These are phyloP conservation scores for Orthosia incerta DNA, from an alignment of 2,888 invertebrate genomes.

Conservation along the genomic window DNA sequence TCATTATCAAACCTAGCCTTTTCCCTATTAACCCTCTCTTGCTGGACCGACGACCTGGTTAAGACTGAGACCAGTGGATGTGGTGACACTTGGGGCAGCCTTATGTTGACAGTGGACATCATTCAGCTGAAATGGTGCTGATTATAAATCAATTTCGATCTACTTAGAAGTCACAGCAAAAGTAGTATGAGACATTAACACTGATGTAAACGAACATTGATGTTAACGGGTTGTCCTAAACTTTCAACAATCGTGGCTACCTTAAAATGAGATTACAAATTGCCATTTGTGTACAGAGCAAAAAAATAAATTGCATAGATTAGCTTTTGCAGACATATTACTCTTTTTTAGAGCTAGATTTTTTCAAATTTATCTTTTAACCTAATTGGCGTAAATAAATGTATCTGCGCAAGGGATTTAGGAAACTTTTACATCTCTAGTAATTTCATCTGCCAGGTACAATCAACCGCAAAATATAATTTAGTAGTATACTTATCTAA, in stretches of 20 bases:
- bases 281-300: slow-evolving; percentile 55
- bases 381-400: slow-evolving; percentile 48
- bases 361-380: slow-evolving; percentile 40
- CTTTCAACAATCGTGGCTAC: slow-evolving; percentile 15
- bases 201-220: not conserved
- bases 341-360: slow-evolving; percentile 21
- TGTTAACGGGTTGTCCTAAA: not conserved
- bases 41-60: too few species aligned
- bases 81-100: too few species aligned
- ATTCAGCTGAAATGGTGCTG: too few species aligned
- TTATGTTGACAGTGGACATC: too few species aligned
- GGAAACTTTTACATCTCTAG: slow-evolving; percentile 18
- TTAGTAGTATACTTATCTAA: slow-evolving; percentile 1
- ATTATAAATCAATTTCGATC: not conserved
- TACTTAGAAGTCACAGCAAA: not conserved
- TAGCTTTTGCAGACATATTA: slow-evolving; percentile 45
- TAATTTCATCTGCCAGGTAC: slow-evolving; percentile 13
- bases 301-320: slow-evolving; percentile 50
- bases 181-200: too few species aligned
- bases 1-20: too few species aligned
- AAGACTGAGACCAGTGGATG: too few species aligned
- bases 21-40: too few species aligned
- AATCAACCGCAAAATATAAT: slow-evolving; percentile 24
- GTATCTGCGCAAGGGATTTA: slow-evolving; percentile 1
- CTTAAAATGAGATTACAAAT: slow-evolving; percentile 46